phyloP scores from a whole-genome alignment of 64 coral and sea anemone genomes.

The Trachythela sp. region DNA sequence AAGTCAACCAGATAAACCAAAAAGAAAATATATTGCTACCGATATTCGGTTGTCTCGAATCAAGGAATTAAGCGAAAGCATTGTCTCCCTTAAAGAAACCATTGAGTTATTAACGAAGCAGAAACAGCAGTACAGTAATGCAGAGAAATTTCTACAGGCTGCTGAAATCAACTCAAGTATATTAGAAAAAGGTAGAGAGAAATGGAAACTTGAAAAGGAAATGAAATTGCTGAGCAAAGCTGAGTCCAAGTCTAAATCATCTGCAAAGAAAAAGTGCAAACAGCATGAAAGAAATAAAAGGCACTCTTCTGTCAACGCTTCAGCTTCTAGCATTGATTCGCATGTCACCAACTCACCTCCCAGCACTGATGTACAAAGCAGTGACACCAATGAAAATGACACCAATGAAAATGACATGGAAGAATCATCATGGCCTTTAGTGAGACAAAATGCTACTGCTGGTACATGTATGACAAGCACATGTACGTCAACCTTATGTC shows the following conservation, averaged over 20 bases:
- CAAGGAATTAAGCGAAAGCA: neutral
- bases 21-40: slow-evolving; percentile 46
- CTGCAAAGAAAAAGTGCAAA: neutral
- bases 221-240: slow-evolving; percentile 28
- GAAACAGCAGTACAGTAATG: slow-evolving; percentile 44
- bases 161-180: slow-evolving; percentile 58
- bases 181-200: slow-evolving; percentile 30
- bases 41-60: slow-evolving; percentile 5
- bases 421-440: neutral
- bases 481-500: neutral
- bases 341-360: neutral
- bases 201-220: slow-evolving; percentile 25
- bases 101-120: slow-evolving; percentile 42
- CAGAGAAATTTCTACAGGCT: slow-evolving; percentile 50
- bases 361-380: neutral
- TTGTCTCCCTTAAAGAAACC: slow-evolving; percentile 33
- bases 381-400: neutral
- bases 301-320: neutral
- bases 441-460: neutral
- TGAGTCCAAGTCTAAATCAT: neutral
- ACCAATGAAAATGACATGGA: neutral
- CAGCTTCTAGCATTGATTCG: neutral
- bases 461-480: neutral
- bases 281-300: neutral
- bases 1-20: neutral